Base-by-base conservation (phyloP, 92 coral and sea anemone genomes). In the Paramuricea clavata region DNA sequence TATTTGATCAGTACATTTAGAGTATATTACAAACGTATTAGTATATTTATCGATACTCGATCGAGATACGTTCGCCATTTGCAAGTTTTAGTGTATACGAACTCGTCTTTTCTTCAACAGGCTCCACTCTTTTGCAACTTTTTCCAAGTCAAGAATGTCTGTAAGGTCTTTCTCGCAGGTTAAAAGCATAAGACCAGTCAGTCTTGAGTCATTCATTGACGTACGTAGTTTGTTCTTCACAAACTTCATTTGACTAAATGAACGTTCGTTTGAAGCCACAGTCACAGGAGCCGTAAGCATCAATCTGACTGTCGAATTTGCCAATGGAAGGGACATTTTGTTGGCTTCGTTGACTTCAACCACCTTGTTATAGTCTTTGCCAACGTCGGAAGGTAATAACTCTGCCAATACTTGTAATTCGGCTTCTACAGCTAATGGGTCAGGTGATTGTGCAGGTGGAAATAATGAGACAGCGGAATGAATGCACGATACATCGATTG, bases 281-380 rank as follows among this genome's bases (percentile, higher is more conserved):
- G 81, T 75, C 61, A 75, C 77, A 22, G 49, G 77, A 71, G 77
- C 77, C 1, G 77, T 33, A 71, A 71, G 50, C 49, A 71, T 71
- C 62, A 75, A 43, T 19, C 64, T 42, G 81, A 75, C n/a, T 0
- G 22, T 49, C 1, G 81, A 75, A 49, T 75, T 75, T 42, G 81
- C 62, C 35, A 43, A 41, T 41, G 78, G 54, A 72, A 72, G 78
- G 30, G 54, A 12, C 13, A 41, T 30, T 72, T 72, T 72, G 62
- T 75, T 75, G 62, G 81, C 61, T 49, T 75, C 64, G 35, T 61
- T 75, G 81, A 75, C 59, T 75, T 75, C 61, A 43, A 75, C 62
- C 9, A 75, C 62, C 64, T 75, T 75, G 81, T 22, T 75, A 12
- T 28, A 75, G 28, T 43, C 62, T 21, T 21, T 43, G 0, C 64